Evolutionary conservation across 1,140 invertebrate genomes (phyloP).

Genomic region (Watersipora subatra): DNA sequence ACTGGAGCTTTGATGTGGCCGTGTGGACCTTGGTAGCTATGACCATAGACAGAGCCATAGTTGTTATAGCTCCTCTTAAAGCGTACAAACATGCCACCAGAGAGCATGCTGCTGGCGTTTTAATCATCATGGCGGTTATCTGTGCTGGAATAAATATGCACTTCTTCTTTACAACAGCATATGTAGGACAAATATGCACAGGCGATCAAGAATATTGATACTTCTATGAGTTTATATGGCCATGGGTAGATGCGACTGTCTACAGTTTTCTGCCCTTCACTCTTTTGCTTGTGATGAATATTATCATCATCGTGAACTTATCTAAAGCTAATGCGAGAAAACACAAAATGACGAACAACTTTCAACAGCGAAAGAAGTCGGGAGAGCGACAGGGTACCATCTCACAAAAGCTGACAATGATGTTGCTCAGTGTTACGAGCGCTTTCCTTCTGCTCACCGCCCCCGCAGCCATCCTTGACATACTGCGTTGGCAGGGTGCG

Average conservation of each 20-base stretch:
- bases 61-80: slow-evolving; percentile 23
- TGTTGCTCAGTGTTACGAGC: slow-evolving; percentile 20
- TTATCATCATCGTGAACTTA: slow-evolving; percentile 21
- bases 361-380: slow-evolving; percentile 9
- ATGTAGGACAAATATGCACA: slow-evolving; percentile 10
- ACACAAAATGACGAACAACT: slow-evolving; percentile 8
- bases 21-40: slow-evolving; percentile 29
- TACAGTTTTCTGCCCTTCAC: slow-evolving; percentile 26
- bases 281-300: slow-evolving; percentile 22
- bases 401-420: slow-evolving; percentile 15
- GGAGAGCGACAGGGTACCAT: background rate
- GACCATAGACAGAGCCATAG: slow-evolving; percentile 28
- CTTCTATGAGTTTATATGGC: slow-evolving; percentile 17
- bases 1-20: slow-evolving; percentile 19
- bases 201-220: slow-evolving; percentile 9
- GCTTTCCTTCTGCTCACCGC: slow-evolving; percentile 19
- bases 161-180: slow-evolving; percentile 17
- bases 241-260: slow-evolving; percentile 25
- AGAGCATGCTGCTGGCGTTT: slow-evolving; percentile 10
- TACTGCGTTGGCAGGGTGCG: slow-evolving; percentile 15
- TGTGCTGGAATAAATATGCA: slow-evolving; percentile 16
- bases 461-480: slow-evolving; percentile 18
- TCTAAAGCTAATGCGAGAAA: slow-evolving; percentile 11
- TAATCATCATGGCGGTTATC: slow-evolving; percentile 10
- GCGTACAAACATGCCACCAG: slow-evolving; percentile 12